Evolutionary conservation across 2,797 vertebrate species (phyloP).

Genomic region (Sternarchorhynchus goeldii): DNA sequence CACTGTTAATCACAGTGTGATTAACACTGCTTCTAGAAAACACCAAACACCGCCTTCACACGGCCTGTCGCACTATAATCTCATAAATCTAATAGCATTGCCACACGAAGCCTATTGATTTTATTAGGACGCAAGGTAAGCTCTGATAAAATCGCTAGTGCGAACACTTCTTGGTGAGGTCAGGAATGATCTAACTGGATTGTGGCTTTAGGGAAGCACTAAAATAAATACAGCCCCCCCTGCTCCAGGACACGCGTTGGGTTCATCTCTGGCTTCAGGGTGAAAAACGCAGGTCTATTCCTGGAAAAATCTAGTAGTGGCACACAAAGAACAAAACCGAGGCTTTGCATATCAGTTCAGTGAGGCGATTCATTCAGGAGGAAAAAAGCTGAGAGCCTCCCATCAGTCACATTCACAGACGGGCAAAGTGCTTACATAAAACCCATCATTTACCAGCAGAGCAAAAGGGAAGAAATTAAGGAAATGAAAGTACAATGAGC

Average conservation of each 20-base stretch:
- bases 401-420: not conserved
- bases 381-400: not conserved
- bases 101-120: not conserved
- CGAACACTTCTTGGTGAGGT: not conserved
- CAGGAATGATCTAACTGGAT: not conserved
- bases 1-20: no score
- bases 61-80: not conserved
- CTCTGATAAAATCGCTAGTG: not conserved
- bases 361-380: constrained; percentile 13
- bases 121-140: not conserved
- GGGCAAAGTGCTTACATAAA: not conserved
- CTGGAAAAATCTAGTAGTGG: constrained; percentile 24
- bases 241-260: not conserved
- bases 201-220: not conserved
- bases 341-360: constrained; percentile 16
- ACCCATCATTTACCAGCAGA: not conserved
- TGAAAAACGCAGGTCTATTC: constrained; percentile 18
- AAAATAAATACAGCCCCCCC: not conserved
- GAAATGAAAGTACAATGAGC: not conserved
- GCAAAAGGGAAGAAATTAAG: no score
- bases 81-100: no score
- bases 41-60: not conserved
- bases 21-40: no score
- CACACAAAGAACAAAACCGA: constrained; percentile 12
- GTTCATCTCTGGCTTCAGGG: constrained; percentile 12